phyloP scores from a whole-genome alignment of 2,113 vertebrate genomes.

The Tragelaphus buxtoni region DNA sequence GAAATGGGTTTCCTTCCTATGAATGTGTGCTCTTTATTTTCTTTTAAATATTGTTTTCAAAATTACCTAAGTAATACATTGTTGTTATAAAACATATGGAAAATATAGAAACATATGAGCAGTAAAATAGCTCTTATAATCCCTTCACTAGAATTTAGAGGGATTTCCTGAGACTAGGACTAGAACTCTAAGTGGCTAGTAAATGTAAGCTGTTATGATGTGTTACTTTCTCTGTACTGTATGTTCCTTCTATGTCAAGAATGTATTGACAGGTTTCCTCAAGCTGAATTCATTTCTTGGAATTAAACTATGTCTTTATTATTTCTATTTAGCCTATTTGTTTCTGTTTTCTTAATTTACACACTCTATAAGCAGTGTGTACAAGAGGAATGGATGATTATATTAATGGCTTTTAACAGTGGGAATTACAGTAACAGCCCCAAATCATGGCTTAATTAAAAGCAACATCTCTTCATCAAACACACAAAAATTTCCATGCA shows the following conservation, averaged over 20 bases:
- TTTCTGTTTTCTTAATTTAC: constrained; percentile 6
- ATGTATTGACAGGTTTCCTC: neutral
- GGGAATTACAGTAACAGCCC: neutral
- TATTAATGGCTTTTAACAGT: constrained; percentile 21
- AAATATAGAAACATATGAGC: neutral
- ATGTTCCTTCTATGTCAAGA: neutral
- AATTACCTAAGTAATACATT: neutral
- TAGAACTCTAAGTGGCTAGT: neutral
- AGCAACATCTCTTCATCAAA: constrained; percentile 14
- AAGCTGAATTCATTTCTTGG: constrained; percentile 26
- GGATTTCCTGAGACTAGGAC: neutral
- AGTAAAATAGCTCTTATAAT: constrained; percentile 4
- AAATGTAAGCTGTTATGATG: neutral
- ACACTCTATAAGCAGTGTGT: neutral
- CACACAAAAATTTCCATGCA: neutral
- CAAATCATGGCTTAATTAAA: constrained; percentile 18
- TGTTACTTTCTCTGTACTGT: neutral
- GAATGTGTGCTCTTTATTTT: neutral
- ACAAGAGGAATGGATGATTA: constrained; percentile 16
- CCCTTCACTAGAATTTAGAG: neutral
- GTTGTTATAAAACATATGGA: neutral
- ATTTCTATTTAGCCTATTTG: neutral
- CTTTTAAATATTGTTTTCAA: constrained; percentile 28
- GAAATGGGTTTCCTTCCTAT: neutral
- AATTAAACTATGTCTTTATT: neutral